Percentiles rank a stretch among this genome's conserved stretches.
These are phyloP conservation scores for Salvelinus sp. DNA, from an alignment of 2,113 vertebrate genomes.

Conservation along the genomic window DNA sequence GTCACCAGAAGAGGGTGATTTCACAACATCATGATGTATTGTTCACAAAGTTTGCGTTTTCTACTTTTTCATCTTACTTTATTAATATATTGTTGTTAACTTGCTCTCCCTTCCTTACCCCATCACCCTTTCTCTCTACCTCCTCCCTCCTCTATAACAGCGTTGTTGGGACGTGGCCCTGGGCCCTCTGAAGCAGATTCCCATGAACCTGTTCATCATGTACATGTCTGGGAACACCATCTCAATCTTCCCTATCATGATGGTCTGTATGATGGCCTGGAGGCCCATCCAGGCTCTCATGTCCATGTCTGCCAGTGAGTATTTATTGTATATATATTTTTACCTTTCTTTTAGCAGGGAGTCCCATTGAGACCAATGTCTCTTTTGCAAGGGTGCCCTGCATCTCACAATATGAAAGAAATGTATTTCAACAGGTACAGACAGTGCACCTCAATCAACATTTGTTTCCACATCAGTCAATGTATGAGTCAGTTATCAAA, in stretches of 20 bases:
- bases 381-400: background rate
- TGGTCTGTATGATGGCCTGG: slow-evolving; percentile 99
- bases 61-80: background rate
- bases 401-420: too few species aligned
- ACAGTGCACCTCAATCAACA: too few species aligned
- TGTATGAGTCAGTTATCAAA: too few species aligned
- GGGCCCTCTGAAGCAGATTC: slow-evolving; percentile 95
- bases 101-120: background rate
- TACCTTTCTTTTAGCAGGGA: too few species aligned
- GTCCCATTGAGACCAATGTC: too few species aligned
- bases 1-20: background rate
- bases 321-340: background rate
- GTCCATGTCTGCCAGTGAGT: slow-evolving; percentile 96
- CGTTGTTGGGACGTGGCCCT: slow-evolving; percentile 96
- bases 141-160: slow-evolving; percentile 57
- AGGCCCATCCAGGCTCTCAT: slow-evolving; percentile 95
- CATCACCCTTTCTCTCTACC: background rate
- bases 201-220: slow-evolving; percentile 99
- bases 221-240: slow-evolving; percentile 99
- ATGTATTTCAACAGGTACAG: too few species aligned
- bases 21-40: too few species aligned
- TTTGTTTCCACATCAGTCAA: too few species aligned
- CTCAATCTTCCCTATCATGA: slow-evolving; percentile 98
- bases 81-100: background rate
- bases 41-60: background rate